Base-by-base conservation (phyloP, 2,888 invertebrate species). In the Desoria tigrina region DNA sequence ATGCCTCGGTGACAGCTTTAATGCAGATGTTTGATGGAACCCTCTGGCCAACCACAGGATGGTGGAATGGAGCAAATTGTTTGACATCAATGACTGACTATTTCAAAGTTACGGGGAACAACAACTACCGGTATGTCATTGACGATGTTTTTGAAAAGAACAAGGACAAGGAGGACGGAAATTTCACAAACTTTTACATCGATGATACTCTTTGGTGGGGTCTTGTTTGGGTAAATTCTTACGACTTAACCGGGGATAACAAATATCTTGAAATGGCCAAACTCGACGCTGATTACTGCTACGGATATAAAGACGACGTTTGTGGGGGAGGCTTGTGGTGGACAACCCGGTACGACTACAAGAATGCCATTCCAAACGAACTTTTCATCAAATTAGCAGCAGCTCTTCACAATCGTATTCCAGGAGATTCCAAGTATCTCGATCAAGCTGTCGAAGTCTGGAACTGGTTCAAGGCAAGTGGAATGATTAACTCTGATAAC, bases 1-100 rank as follows among this genome's bases (percentile, higher is more conserved):
- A 73, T 14, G 74, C 76, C 2, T 73, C 71, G 0, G 74, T 68
- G 1, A 72, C 71, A 14, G 73, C 71, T 2, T 28, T 76, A 7
- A 73, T 76, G 73, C 71, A 72, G 50, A 72, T 63, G 24, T 76
- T 68, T 37, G 58, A 72, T 27, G 58, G 61, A 7, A 49, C 57
- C 2, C 57, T 73, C 9, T 65, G 67, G 50, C 65, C 68, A 16
- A 74, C 71, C 0, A 65, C 68, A 0, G 73, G 74, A 27, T 76
- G 76, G 76, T 76, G 74, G 73, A 74, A 74, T 51, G 65, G 71
- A 2, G 74, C 74, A 1, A 74, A 75, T 39, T 65, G 66, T 49
- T 69, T 75, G 2, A 72, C 65, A 23, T 71, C 73, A 14, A 51
- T 75, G 1, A 56, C 74, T n/a, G 75, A 75, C 49, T 75, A 74